These are phyloP conservation scores for Muscina levida DNA, from an alignment of 2,888 invertebrate species.

Conservation along the genomic window DNA sequence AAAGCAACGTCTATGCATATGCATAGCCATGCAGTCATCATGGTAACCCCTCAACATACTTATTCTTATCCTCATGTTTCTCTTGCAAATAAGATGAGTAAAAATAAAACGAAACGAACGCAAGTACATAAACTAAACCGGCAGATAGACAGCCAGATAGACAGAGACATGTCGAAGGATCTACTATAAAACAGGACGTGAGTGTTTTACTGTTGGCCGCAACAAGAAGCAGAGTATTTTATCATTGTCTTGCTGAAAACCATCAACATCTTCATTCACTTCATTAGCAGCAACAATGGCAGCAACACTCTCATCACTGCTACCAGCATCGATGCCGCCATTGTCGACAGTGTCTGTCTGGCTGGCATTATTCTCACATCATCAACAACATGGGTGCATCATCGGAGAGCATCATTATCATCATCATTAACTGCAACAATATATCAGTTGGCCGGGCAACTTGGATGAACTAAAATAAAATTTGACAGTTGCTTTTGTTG, in stretches of 20 bases:
- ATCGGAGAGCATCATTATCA: not conserved
- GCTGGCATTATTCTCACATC: not conserved
- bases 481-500: constrained; percentile 18
- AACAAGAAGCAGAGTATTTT: too few relatives aligned
- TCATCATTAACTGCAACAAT: constrained; percentile 7
- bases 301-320: too few relatives aligned
- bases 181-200: not conserved
- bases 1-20: too few relatives aligned
- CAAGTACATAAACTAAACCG: too few relatives aligned
- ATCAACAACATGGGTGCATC: not conserved
- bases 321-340: too few relatives aligned
- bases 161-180: too few relatives aligned
- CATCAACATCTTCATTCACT: not conserved
- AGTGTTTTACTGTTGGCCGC: not conserved
- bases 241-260: not conserved
- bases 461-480: constrained; percentile 2
- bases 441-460: not conserved
- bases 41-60: too few relatives aligned
- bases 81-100: too few relatives aligned
- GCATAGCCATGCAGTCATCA: too few relatives aligned
- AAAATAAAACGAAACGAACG: too few relatives aligned
- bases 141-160: too few relatives aligned
- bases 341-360: not conserved
- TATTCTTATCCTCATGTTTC: too few relatives aligned
- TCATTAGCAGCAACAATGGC: not conserved